Evolutionary conservation across 2,113 vertebrate species (phyloP).

Genomic region (Psephotus haematonotus): DNA sequence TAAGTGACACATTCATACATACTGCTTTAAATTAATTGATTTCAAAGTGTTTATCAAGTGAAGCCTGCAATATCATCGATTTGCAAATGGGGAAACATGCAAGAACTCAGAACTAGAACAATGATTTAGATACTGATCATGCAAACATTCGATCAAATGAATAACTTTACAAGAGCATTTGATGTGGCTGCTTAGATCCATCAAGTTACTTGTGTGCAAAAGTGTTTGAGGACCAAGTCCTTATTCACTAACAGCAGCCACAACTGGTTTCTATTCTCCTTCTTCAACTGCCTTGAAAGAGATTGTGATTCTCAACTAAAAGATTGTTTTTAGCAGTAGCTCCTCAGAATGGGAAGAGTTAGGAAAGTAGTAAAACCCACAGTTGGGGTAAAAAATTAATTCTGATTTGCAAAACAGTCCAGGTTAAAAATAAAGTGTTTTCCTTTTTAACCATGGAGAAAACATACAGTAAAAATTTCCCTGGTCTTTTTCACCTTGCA

Average conservation of each 20-base stretch:
- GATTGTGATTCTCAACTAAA: neutral
- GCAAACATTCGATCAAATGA: neutral
- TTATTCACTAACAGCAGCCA: neutral
- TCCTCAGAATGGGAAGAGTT: neutral
- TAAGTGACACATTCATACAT: neutral
- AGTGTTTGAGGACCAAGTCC: neutral
- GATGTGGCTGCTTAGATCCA: neutral
- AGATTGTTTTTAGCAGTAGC: neutral
- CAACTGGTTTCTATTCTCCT: neutral
- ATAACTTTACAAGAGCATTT: neutral
- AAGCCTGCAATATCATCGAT: neutral
- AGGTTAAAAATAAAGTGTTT: neutral
- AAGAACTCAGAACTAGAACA: neutral
- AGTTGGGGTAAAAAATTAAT: neutral
- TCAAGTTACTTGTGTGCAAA: neutral
- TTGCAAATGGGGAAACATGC: neutral
- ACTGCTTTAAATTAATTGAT: neutral
- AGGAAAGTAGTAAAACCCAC: neutral
- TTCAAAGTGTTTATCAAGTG: neutral
- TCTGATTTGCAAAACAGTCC: neutral
- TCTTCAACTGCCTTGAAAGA: neutral
- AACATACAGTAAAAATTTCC: neutral
- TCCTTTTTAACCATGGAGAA: neutral
- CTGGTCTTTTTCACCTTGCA: neutral
- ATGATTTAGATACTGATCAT: neutral